Base-by-base conservation (phyloP, 35 echinoderm and acorn worm genomes). In the Ophioderma brevispina region DNA sequence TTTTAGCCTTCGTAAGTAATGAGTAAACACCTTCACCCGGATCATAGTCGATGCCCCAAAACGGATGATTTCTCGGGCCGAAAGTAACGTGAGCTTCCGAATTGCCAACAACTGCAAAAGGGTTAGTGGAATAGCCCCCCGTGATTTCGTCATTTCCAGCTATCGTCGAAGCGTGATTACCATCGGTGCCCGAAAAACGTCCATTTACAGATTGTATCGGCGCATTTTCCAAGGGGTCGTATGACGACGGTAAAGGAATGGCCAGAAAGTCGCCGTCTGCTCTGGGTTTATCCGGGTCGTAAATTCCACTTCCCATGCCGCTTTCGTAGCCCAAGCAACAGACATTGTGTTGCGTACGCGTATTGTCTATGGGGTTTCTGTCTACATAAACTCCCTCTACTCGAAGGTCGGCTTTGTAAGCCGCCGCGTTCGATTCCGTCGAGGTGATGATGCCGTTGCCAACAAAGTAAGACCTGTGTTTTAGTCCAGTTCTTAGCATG, bases 1-100 rank as follows among this genome's bases (percentile, higher is more conserved):
- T 46, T 46, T 46, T 46, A 4, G 41, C 41, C 41, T 46, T 46
- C 41, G 41, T 46, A 8, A 46, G 17, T 17, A 46, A 46, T 8
- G 41, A 8, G 17, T 46, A 46, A 17, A 46, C 21, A 15, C 13
- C 21, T 40, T 40, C 36, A 5, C 13, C 36, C 1, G 37, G 21
- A 46, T 28, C 23, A 46, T 0, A 21, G 41, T 63, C 82, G 39
- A 55, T 52, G 32, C 35, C 55, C 82, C 82, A 85, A 2, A 85
- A 33, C 2, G 82, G 46, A 55, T 85, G 82, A 0, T 36, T 40
- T 19, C 17, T 46, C 41, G 2, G 28, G 15, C 82, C 82, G 42
- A 56, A 50, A 55, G 33, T 59, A 0, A 85, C 55, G 42, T 85
- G 82, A 1, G 82, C 82, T 46, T 85, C 82, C 15, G 82, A 85